A percentile compares a stretch with the other conserved stretches of the same genome.
Evolutionary conservation across 1,140 invertebrate genomes (phyloP).

Genomic region (Saccostrea echinata): DNA sequence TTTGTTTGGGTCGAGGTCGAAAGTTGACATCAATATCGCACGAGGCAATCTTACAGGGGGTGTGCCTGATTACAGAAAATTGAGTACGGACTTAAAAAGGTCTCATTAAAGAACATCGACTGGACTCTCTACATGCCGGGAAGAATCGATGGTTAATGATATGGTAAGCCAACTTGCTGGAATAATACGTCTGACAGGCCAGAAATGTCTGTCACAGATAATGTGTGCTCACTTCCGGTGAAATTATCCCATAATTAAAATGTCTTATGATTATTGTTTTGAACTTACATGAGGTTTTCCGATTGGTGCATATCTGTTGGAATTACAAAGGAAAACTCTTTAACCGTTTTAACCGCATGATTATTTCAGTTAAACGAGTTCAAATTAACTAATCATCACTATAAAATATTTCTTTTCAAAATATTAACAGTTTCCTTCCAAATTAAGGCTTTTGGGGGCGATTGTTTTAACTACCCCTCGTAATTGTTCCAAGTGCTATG

Average conservation of each 20-base stretch:
- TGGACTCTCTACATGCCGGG: background rate
- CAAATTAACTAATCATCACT: background rate
- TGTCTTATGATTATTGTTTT: too few relatives aligned
- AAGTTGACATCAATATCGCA: slow-evolving; percentile 17
- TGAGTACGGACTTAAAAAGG: background rate
- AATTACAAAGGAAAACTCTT: background rate
- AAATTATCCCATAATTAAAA: background rate
- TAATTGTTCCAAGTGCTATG: too few relatives aligned
- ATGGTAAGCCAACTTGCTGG: background rate
- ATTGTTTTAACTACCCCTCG: background rate
- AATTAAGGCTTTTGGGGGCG: background rate
- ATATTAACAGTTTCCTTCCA: background rate
- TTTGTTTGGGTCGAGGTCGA: slow-evolving; percentile 5
- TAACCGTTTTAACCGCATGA: background rate
- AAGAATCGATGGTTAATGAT: slow-evolving; percentile 10
- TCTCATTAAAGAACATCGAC: slow-evolving; percentile 1
- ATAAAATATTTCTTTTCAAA: background rate
- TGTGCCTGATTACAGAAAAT: background rate
- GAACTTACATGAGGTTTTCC: background rate
- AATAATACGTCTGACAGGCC: background rate
- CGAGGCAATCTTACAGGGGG: background rate
- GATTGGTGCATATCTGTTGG: background rate
- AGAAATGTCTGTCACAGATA: background rate
- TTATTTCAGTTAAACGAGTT: background rate
- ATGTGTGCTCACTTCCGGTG: background rate